phyloP scores from a whole-genome alignment of 1,140 invertebrate genomes.

The Rhopalosiphum maidis region DNA sequence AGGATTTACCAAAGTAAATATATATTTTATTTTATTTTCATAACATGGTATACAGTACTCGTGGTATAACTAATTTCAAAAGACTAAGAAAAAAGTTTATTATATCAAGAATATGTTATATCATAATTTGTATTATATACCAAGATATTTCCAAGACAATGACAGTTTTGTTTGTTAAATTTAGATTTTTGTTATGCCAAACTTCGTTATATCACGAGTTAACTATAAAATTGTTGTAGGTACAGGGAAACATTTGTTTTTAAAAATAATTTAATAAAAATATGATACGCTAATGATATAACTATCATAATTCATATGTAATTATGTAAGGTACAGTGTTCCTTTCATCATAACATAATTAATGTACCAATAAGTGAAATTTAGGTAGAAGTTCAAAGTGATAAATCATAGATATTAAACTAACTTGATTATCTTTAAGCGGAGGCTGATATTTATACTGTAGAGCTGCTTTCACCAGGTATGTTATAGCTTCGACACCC shows the following conservation, averaged over 20 bases:
- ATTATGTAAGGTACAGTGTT: not conserved
- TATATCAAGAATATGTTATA: too few species aligned
- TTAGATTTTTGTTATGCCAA: too few species aligned
- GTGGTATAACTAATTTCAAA: too few species aligned
- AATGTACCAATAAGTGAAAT: not conserved
- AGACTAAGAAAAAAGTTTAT: too few species aligned
- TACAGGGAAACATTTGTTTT: not conserved
- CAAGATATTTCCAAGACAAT: too few species aligned
- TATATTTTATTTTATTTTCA: not conserved
- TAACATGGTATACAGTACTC: not conserved
- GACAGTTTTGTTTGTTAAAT: too few species aligned
- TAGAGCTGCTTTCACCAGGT: conserved; percentile 91
- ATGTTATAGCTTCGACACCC: conserved; percentile 96
- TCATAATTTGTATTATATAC: too few species aligned
- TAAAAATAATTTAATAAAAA: not conserved
- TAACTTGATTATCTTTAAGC: conserved; percentile 82
- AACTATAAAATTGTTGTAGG: not conserved
- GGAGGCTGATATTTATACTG: conserved; percentile 85
- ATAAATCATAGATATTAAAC: conserved; percentile 30
- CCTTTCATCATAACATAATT: not conserved
- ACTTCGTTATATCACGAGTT: too few species aligned
- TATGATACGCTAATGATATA: not conserved
- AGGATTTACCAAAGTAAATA: not conserved
- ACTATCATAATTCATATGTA: not conserved
- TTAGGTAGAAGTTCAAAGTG: not conserved